phyloP scores from a whole-genome alignment of 1,140 invertebrate species.

The Diuraphis noxia region DNA sequence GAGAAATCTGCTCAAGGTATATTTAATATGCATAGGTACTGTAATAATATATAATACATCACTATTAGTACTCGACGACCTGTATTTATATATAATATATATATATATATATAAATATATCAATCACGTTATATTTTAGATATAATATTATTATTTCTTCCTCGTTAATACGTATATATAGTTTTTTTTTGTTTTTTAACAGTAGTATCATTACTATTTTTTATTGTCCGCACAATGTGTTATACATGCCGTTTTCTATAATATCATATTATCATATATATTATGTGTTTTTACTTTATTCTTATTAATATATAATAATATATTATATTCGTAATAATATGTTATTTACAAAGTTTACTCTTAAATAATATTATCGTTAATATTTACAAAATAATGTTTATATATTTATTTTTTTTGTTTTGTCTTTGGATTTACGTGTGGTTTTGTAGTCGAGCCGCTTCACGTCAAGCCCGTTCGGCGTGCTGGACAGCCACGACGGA shows the following conservation, averaged over 20 bases:
- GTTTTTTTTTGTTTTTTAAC: neutral
- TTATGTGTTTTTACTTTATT: neutral
- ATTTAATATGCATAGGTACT: too few relatives aligned
- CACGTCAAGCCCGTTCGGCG: constrained; percentile 58
- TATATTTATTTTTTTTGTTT: neutral
- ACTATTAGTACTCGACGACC: too few relatives aligned
- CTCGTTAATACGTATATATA: neutral
- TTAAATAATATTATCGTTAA: neutral
- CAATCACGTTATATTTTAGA: neutral
- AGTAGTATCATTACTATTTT: neutral
- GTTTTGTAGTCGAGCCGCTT: neutral
- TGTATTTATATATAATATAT: too few relatives aligned
- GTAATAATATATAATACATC: too few relatives aligned
- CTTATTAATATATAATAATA: neutral
- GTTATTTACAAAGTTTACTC: constrained; percentile 8
- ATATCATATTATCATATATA: neutral
- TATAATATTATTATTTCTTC: neutral
- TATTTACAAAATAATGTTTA: neutral
- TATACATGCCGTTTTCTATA: constrained; percentile 18
- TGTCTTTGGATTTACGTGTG: constrained; percentile 47
- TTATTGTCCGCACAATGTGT: constrained; percentile 46
- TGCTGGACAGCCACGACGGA: constrained; percentile 57
- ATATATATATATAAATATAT: too few relatives aligned
- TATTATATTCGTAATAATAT: neutral
- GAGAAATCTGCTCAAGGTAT: neutral